Base-by-base conservation (phyloP, 2,888 invertebrate species). In the Philopedon plagiatum region DNA sequence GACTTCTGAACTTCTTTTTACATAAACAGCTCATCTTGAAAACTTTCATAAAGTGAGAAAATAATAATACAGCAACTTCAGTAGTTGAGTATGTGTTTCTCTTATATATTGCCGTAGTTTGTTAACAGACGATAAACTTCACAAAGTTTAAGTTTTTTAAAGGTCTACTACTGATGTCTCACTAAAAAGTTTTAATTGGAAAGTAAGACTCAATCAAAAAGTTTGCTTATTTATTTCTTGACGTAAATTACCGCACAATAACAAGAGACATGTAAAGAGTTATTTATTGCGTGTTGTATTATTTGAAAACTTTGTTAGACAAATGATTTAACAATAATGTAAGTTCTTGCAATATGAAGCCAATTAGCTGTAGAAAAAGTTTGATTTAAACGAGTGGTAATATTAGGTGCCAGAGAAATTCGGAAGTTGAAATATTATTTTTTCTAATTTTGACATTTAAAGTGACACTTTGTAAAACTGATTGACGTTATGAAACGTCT, bases 121-220 rank as follows among this genome's bases (percentile, higher is more conserved):
- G 32, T 63, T 51, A 51, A 32, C 37, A 63, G 63, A 18, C 63
- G 49, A 63, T 63, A 63, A 63, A 51, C 32, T 63, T 19, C 5
- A 63, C 49, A 15, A 51, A 49, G 49, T 63, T 63, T 51, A 5
- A 21, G 37, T 51, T 51, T 49, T 51, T 51, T 51, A 13, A 32
- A 34, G 15, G 18, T 32, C 23, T 46, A 18, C 23, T 46, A 18
- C 46, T 23, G 26, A 46, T 51, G 46, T 51, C 49, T 15, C 13
- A 13, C 13, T 37, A 56, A 37, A 65, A 65, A 65, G 37, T 65
- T 65, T 65, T 65, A 65, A 65, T 65, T 65, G 65, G 34, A 65
- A 21, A 19, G 32, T 46, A 15, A 62, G 62, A 49, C 26, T 7
- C 26, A 49, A 49, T 49, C 49, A 49, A 49, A 37, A 49, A 49